Evolutionary conservation across 2,888 invertebrate genomes (phyloP).

Genomic region (Drosophila hamatofila): DNA sequence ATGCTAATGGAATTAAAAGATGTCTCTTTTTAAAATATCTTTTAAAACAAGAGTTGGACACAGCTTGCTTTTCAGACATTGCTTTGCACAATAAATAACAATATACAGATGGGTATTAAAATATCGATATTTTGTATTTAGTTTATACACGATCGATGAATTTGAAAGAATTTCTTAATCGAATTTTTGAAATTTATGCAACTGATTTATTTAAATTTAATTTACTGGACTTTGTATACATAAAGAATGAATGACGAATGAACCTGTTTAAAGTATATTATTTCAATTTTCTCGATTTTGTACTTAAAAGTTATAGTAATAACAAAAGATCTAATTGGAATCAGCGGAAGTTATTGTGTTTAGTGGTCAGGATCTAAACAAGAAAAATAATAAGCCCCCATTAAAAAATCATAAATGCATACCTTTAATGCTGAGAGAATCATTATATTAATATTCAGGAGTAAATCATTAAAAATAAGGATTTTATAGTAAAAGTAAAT

Average conservation of each 20-base stretch:
- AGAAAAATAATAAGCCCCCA: neutral
- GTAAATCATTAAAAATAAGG: neutral
- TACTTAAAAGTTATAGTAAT: too few species aligned
- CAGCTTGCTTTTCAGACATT: conserved; percentile 13
- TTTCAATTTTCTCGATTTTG: neutral
- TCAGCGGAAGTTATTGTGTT: neutral
- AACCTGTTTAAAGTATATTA: too few species aligned
- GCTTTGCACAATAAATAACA: conserved; percentile 16
- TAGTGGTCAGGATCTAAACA: too few species aligned
- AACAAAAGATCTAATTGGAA: neutral
- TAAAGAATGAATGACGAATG: neutral
- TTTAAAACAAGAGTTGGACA: neutral
- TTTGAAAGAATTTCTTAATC: neutral
- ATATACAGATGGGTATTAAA: conserved; percentile 16
- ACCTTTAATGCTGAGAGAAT: fast-evolving
- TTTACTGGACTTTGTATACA: too few species aligned
- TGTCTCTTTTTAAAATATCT: conserved; percentile 22
- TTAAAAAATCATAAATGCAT: neutral
- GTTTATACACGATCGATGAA: conserved; percentile 1
- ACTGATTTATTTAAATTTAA: conserved; percentile 1
- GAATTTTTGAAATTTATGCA: neutral
- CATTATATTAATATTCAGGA: neutral
- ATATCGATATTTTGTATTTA: conserved; percentile 4
- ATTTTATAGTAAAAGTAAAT: neutral
- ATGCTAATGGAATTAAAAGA: conserved; percentile 8